Evolutionary conservation across 1,140 invertebrate species (phyloP).

Genomic region (Coboldia fuscipes): DNA sequence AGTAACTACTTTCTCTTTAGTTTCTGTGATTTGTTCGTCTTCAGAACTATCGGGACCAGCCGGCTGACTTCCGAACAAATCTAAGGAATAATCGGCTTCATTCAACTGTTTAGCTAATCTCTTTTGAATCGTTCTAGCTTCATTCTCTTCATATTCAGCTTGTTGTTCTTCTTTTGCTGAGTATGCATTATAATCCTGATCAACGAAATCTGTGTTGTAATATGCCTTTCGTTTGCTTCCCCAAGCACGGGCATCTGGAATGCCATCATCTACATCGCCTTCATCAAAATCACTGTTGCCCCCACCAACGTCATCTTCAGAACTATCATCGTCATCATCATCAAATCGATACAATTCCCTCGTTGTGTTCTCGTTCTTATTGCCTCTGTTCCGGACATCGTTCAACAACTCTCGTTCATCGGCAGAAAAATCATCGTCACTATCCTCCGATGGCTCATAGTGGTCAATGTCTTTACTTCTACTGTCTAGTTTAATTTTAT

Average conservation of each 20-base stretch:
- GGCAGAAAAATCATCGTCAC: conserved; percentile 44
- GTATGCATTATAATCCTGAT: conserved; percentile 61
- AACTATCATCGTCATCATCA: conserved; percentile 23
- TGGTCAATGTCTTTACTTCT: not conserved
- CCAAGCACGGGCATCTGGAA: conserved; percentile 69
- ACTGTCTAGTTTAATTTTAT: not conserved
- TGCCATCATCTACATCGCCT: conserved; percentile 35
- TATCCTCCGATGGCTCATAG: conserved; percentile 40
- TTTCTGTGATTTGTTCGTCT: conserved; percentile 14
- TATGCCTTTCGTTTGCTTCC: conserved; percentile 55
- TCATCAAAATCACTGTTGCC: conserved; percentile 52
- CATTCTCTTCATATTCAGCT: conserved; percentile 64
- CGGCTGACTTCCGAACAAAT: conserved; percentile 21
- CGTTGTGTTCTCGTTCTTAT: conserved; percentile 31
- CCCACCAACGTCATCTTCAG: conserved; percentile 23
- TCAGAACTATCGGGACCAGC: conserved; percentile 14
- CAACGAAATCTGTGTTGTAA: conserved; percentile 74
- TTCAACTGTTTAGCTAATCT: conserved; percentile 54
- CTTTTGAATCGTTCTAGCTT: conserved; percentile 62
- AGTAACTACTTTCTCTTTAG: conserved; percentile 34
- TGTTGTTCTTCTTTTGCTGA: conserved; percentile 45
- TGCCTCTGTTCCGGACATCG: conserved; percentile 30
- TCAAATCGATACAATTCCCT: conserved; percentile 27
- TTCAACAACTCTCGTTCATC: conserved; percentile 36
- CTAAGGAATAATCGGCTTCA: conserved; percentile 59